phyloP scores from a whole-genome alignment of 2,888 invertebrate species.

The Acanthosepion esculentum region DNA sequence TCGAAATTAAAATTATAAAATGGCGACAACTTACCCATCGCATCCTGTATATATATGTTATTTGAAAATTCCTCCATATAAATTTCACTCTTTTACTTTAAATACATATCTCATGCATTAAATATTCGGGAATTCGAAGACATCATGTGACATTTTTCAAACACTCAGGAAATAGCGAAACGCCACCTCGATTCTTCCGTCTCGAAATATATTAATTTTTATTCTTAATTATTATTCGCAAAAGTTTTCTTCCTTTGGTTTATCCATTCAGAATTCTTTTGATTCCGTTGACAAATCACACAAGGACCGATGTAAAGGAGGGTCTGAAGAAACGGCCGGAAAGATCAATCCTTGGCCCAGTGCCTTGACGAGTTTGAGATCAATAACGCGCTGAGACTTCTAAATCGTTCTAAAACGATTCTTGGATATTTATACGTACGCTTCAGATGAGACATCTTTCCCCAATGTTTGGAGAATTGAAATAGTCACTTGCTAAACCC shows the following conservation, averaged over 20 bases:
- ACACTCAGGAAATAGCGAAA: not conserved
- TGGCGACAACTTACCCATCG: too few species aligned
- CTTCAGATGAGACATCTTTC: not conserved
- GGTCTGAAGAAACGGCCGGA: not conserved
- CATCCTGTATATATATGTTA: not conserved
- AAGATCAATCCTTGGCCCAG: not conserved
- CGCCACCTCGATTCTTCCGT: not conserved
- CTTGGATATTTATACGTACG: not conserved
- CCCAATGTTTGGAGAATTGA: not conserved
- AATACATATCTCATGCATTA: accelerated
- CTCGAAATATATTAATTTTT: not conserved
- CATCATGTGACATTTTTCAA: not conserved
- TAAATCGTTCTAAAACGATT: not conserved
- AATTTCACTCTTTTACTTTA: not conserved
- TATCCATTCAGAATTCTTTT: not conserved
- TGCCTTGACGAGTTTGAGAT: not conserved
- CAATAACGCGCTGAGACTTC: not conserved
- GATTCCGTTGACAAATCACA: not conserved
- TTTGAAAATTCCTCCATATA: too few species aligned
- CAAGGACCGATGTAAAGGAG: too few species aligned
- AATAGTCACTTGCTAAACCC: not conserved
- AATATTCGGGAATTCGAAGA: not conserved
- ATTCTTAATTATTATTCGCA: not conserved
- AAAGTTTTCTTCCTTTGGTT: not conserved
- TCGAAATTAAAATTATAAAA: too few species aligned